phyloP scores from a whole-genome alignment of 2,797 vertebrate genomes.

The Netta rufina region DNA sequence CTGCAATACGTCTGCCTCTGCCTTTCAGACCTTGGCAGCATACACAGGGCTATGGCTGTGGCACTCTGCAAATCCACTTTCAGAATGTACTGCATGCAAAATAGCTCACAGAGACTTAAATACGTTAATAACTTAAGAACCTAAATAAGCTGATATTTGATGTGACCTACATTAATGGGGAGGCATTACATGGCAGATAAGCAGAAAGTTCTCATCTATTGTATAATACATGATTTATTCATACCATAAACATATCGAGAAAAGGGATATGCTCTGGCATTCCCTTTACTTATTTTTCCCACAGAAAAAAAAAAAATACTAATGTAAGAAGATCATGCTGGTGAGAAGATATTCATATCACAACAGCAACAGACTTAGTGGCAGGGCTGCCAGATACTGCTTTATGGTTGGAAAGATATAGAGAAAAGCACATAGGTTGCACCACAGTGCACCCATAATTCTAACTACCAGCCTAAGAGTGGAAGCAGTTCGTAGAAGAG shows the following conservation, averaged over 20 bases:
- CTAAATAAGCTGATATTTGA: slow-evolving; percentile 64
- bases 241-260: slow-evolving; percentile 19
- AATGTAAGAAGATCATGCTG: slow-evolving; percentile 44
- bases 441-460: slow-evolving; percentile 38
- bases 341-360: slow-evolving; percentile 52
- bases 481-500: slow-evolving; percentile 43
- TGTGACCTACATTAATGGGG: slow-evolving; percentile 61
- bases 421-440: slow-evolving; percentile 10
- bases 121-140: slow-evolving; percentile 64
- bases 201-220: slow-evolving; percentile 53
- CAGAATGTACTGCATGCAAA: slow-evolving; percentile 21
- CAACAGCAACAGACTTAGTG: slow-evolving; percentile 26
- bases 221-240: slow-evolving; percentile 51
- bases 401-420: slow-evolving; percentile 49
- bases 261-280: slow-evolving; percentile 11
- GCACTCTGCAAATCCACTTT: slow-evolving; percentile 29
- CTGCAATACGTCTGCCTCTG: slow-evolving; percentile 6
- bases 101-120: neutral
- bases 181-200: slow-evolving; percentile 53
- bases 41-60: neutral
- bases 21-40: slow-evolving; percentile 18
- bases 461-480: slow-evolving; percentile 45
- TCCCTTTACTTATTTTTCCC: slow-evolving; percentile 24
- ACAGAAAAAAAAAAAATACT: slow-evolving; percentile 17
- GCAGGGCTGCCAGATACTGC: slow-evolving; percentile 37